These are phyloP conservation scores for Galbula dea DNA, from an alignment of 2,113 vertebrate species.

Conservation along the genomic window DNA sequence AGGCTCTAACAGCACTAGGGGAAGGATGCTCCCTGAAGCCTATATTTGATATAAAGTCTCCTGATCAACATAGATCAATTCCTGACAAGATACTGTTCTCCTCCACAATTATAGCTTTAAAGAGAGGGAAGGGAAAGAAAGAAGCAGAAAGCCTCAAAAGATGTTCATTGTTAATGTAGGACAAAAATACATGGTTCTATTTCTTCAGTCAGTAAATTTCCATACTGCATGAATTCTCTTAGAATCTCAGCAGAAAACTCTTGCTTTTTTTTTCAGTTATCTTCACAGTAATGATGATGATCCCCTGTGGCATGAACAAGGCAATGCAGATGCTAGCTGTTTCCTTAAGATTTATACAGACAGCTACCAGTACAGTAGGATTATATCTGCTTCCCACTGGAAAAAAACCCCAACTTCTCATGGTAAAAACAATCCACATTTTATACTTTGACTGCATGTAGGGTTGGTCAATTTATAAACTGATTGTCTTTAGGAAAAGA, in stretches of 20 bases:
- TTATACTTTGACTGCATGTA: slow-evolving; percentile 28
- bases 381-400: slow-evolving; percentile 40
- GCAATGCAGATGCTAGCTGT: slow-evolving; percentile 52
- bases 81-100: slow-evolving; percentile 22
- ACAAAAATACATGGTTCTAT: slow-evolving; percentile 19
- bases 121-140: not conserved
- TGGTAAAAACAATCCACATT: slow-evolving; percentile 33
- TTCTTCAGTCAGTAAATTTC: slow-evolving; percentile 46
- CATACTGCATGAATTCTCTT: slow-evolving; percentile 21
- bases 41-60: not conserved
- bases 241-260: slow-evolving; percentile 42
- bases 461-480: slow-evolving; percentile 15
- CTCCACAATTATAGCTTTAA: not conserved
- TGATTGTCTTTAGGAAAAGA: not conserved
- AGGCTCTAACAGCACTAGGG: not conserved
- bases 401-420: not conserved
- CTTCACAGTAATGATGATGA: slow-evolving; percentile 37
- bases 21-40: not conserved
- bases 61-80: not conserved
- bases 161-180: slow-evolving; percentile 1
- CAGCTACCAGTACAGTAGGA: slow-evolving; percentile 9
- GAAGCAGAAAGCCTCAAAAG: not conserved
- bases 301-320: slow-evolving; percentile 42
- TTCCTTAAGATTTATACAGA: slow-evolving; percentile 41
- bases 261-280: not conserved